Conservation (phyloP, 2,888 invertebrate species). For the Eupithecia exiguata region DNA sequence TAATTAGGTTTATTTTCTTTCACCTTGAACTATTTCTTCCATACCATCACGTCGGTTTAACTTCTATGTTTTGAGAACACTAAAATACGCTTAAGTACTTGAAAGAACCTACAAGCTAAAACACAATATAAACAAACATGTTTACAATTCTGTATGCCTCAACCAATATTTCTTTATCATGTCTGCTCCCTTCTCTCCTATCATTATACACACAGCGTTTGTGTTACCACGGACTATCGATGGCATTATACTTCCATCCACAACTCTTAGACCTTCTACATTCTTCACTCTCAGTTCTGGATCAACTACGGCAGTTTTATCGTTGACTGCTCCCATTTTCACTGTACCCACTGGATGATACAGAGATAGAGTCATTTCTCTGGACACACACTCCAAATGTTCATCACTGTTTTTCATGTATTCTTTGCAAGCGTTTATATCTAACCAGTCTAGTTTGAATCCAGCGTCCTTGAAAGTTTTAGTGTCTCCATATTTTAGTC, state of each 20-base stretch:
- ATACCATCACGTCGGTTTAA: not conserved
- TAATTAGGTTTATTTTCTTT: too few relatives aligned
- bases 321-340: conserved; percentile 84
- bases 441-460: conserved; percentile 61
- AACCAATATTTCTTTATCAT: conserved; percentile 84
- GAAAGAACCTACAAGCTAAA: not conserved
- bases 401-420: conserved; percentile 55
- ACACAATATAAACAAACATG: not conserved
- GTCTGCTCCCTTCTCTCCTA: conserved; percentile 86
- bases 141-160: conserved; percentile 59
- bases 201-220: conserved; percentile 86
- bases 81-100: not conserved
- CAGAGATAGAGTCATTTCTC: conserved; percentile 74
- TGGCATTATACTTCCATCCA: conserved; percentile 88
- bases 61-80: not conserved
- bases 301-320: conserved; percentile 81
- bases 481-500: conserved; percentile 57
- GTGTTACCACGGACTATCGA: conserved; percentile 85
- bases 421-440: conserved; percentile 60
- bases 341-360: conserved; percentile 89
- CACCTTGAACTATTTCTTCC: too few relatives aligned
- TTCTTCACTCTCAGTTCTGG: conserved; percentile 81
- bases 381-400: conserved; percentile 57
- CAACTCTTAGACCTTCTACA: conserved; percentile 81
- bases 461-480: conserved; percentile 57